Conservation (phyloP, 2,797 vertebrate species). For the Molothrus aeneus region DNA sequence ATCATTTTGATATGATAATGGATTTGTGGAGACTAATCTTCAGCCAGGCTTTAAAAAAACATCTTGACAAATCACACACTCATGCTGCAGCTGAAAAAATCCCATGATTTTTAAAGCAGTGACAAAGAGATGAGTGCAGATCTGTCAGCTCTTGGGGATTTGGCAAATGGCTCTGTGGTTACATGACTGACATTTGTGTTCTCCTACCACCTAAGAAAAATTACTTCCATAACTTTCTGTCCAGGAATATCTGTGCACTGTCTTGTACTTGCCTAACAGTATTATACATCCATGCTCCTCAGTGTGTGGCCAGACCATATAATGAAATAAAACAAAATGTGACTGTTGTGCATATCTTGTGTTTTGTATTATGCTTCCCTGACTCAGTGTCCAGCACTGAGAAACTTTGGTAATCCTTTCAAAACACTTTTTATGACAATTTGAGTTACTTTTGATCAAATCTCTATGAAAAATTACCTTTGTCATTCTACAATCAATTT, state of each 20-base stretch:
- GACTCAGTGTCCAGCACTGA: background rate
- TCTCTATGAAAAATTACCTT: background rate
- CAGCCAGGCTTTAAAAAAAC: background rate
- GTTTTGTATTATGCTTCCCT: background rate
- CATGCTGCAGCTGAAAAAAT: background rate
- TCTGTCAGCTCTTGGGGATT: background rate
- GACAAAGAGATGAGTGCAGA: background rate
- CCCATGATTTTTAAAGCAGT: background rate
- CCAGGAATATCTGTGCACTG: background rate
- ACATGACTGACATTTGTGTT: background rate
- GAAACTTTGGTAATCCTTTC: background rate
- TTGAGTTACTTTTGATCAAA: background rate
- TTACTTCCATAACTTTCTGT: background rate
- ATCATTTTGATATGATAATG: background rate
- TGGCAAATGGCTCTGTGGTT: background rate
- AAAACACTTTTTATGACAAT: background rate
- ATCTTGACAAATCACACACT: background rate
- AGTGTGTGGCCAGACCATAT: background rate
- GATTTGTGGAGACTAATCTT: background rate
- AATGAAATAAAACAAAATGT: background rate
- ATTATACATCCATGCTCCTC: background rate
- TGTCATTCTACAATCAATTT: background rate
- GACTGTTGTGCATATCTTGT: background rate
- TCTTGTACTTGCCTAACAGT: background rate
- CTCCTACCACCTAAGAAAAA: background rate